Base-by-base conservation (phyloP, 1,140 invertebrate species). In the Gonioctena quinquepunctata region DNA sequence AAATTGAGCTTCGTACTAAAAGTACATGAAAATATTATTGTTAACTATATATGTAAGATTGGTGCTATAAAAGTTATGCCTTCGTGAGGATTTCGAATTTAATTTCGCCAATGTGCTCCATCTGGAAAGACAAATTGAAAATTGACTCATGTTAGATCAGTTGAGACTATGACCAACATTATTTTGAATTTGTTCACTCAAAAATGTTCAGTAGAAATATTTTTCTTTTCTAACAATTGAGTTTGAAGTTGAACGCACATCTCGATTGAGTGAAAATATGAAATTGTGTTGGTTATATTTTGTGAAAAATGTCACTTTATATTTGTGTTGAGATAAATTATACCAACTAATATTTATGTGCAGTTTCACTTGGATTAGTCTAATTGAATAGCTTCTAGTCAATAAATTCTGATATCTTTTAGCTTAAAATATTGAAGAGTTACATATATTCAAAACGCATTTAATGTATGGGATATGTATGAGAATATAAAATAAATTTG, bases 401-500 rank as follows among this genome's bases (percentile, higher is more conserved):
- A 78, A 77, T 67, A 75, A 73, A 77, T 71, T 76, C 77, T 77
- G 75, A 81, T 62, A 62, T 80, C 79, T 74, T 80, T 81, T 82
- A 82, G 81, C 80, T 80, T 80, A 79, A 77, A 78, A 78, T 81
- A 79, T 81, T 80, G 78, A 80, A 75, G 77, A 80, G 75, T 81
- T 79, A 79, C 76, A 78, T 80, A 80, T 77, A 62, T 78, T 81
- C 79, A 73, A 81, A 80, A 77, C 73, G 81, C 79, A 81, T 74
- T 81, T 82, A 81, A 80, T 82, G 81, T 82, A 82, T 82, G 81
- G 81, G 81, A 81, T 80, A 81, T 82, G 79, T 81, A 81, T 80
- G 81, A 81, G 80, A 82, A 77, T 80, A 80, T 79, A 78, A 72
- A 74, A 59, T 59, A 59, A 59, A 59, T n/a, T 25, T 42, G 19